These are phyloP conservation scores for Zaprionus bogoriensis DNA, from an alignment of 2,888 invertebrate species.

Conservation along the genomic window DNA sequence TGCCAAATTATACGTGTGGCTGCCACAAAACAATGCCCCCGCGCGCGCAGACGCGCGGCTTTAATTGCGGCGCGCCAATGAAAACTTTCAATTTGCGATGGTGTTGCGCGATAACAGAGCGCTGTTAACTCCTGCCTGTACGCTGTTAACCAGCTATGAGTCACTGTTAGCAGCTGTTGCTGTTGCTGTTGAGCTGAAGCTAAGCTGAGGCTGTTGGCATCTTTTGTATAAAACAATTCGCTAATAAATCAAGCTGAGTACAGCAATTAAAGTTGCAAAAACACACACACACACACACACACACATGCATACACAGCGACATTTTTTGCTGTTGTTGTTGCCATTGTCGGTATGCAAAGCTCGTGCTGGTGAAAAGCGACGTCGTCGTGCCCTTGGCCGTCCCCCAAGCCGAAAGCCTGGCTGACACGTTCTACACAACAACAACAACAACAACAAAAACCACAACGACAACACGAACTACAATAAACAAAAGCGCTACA, in stretches of 20 bases:
- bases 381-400: conserved; percentile 70
- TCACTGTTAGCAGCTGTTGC: conserved; percentile 49
- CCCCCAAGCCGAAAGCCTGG: conserved; percentile 60
- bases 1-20: conserved; percentile 61
- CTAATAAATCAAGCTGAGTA: conserved; percentile 75
- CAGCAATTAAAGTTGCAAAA: conserved; percentile 79
- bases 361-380: conserved; percentile 74
- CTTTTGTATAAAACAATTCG: conserved; percentile 70
- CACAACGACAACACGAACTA: conserved; percentile 30
- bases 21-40: conserved; percentile 56
- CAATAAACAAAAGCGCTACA: conserved; percentile 60
- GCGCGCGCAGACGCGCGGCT: conserved; percentile 20
- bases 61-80: conserved; percentile 54
- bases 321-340: conserved; percentile 45
- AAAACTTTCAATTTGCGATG: conserved; percentile 70
- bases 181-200: conserved; percentile 18
- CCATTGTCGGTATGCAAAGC: conserved; percentile 76
- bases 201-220: conserved; percentile 59
- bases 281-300: conserved; percentile 41
- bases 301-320: conserved; percentile 46
- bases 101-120: conserved; percentile 65
- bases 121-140: conserved; percentile 63
- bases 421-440: conserved; percentile 75
- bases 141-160: conserved; percentile 51
- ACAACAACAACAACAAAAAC: conserved; percentile 30